Percentiles rank a stretch among this genome's conserved stretches.
Conservation (phyloP, 2,113 vertebrate genomes). For the Atherinomorus stipes region DNA sequence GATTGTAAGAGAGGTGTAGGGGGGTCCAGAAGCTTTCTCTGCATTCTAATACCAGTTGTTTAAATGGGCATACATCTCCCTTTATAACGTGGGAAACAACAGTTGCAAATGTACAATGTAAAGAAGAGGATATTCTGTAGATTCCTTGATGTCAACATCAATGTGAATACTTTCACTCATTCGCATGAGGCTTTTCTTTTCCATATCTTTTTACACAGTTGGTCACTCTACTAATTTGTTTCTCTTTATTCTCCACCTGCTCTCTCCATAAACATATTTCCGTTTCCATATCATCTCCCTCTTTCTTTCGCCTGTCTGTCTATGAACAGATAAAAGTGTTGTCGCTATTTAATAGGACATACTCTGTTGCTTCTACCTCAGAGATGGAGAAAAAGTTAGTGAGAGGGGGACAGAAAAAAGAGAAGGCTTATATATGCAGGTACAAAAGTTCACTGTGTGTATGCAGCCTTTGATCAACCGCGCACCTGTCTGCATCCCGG, state of each 20-base stretch:
- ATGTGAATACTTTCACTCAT: slow-evolving; percentile 1
- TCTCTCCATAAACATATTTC: slow-evolving; percentile 45
- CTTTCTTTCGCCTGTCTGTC: slow-evolving; percentile 20
- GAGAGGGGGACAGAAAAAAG: slow-evolving; percentile 32
- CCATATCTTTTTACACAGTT: slow-evolving; percentile 4
- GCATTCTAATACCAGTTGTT: too few relatives aligned
- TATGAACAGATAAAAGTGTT: slow-evolving; percentile 63
- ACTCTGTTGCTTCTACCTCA: slow-evolving; percentile 22
- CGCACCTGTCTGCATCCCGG: slow-evolving; percentile 45
- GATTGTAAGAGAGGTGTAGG: background rate
- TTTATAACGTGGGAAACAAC: too few relatives aligned
- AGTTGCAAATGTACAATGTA: too few relatives aligned
- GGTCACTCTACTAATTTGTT: slow-evolving; percentile 28
- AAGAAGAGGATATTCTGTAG: slow-evolving; percentile 3
- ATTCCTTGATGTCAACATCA: slow-evolving; percentile 40
- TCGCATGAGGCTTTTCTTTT: slow-evolving; percentile 20
- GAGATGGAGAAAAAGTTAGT: slow-evolving; percentile 39
- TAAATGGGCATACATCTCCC: too few relatives aligned
- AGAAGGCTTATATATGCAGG: slow-evolving; percentile 52
- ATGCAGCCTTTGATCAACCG: slow-evolving; percentile 63
- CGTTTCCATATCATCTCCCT: slow-evolving; percentile 39
- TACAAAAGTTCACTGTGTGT: slow-evolving; percentile 55
- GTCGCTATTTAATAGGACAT: slow-evolving; percentile 54
- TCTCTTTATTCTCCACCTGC: slow-evolving; percentile 20
- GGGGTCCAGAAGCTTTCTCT: background rate